Percentiles rank a stretch among this genome's conserved stretches.
Evolutionary conservation across 2,797 vertebrate species (phyloP).

Genomic region (Chanos chanos): DNA sequence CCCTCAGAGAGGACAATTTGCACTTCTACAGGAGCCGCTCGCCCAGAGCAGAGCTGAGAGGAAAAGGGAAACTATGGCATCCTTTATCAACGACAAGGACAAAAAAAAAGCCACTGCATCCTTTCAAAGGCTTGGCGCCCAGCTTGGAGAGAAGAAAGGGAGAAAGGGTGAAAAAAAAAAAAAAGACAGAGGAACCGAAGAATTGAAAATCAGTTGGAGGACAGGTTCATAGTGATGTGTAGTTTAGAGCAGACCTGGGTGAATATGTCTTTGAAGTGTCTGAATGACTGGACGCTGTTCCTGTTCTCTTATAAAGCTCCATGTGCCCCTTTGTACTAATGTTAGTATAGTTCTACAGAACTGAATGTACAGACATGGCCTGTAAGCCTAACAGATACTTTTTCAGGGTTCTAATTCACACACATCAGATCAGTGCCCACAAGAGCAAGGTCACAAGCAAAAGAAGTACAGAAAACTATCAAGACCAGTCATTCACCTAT

Average conservation of each 20-base stretch:
- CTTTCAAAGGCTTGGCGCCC: conserved; percentile 70
- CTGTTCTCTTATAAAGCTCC: no score
- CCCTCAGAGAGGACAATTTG: conserved; percentile 75
- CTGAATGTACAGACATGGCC: no score
- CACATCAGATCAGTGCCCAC: no score
- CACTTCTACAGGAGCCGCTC: conserved; percentile 79
- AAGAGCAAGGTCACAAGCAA: no score
- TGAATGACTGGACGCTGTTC: no score
- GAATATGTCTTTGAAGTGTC: not conserved
- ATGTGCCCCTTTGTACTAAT: no score
- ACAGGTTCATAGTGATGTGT: conserved; percentile 64
- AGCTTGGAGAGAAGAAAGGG: conserved; percentile 53
- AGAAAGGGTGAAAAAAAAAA: conserved; percentile 35
- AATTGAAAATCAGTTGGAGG: conserved; percentile 60
- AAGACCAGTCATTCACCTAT: no score
- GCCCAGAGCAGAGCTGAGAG: conserved; percentile 68
- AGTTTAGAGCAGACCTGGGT: conserved; percentile 58
- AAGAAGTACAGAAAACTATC: no score
- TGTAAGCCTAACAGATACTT: no score
- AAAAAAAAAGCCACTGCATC: conserved; percentile 77
- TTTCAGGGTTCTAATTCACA: no score
- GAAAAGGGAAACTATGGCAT: conserved; percentile 72
- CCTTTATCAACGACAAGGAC: conserved; percentile 75
- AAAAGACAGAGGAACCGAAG: conserved; percentile 52
- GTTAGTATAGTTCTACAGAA: no score